Evolutionary conservation across 2,113 vertebrate species (phyloP), one percentile per base, ranked within the genome.

Genomic region (Aleadryas rufinucha): DNA sequence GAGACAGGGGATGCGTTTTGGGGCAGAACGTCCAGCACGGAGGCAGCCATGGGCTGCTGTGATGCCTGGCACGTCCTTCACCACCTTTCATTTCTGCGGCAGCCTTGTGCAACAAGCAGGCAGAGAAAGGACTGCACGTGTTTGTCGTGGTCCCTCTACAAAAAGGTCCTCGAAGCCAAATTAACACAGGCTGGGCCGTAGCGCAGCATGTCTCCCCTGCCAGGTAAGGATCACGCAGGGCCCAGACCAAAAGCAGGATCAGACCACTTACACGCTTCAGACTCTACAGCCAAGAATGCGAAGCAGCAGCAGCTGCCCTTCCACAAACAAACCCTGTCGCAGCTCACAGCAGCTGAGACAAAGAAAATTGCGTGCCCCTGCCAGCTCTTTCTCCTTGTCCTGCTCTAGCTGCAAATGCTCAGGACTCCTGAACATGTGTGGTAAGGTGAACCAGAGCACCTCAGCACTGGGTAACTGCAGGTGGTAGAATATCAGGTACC

Each of bases 21-120:
- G 37, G 21, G 30, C 39, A 75, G n/a, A n/a, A 72, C 13, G 30
- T 13, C 57, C 49, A 17, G 50, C 0, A 1, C 8, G 24, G 33
- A 90, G 27, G 54, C 35, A 31, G 64, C 23, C 37, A 21, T 0
- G 2, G n/a, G 47, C 53, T 9, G 0, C 37, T 5, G 1, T 1
- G 26, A 28, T 30, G 42, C 44, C 41, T 14, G 39, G 44, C 9
- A 81, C 27, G 23, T 27, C 54, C 60, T 75, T 64, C 47, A 57
- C 2, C 56, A 50, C 77, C 77, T 78, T 41, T 30, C 53, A 31
- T 9, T 87, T 49, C 74, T 50, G 42, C 1, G 0, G 82, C 45
- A 68, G n/a, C 2, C 0, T 10, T 26, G 23, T 6, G 3, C 14
- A 89, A 44, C 10, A 26, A 39, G n/a, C 3, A 2, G 6, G 50